Percentiles rank a stretch among this genome's conserved stretches.
Conservation (phyloP, 2,797 vertebrate genomes). For the Syngnathus rostellatus region DNA sequence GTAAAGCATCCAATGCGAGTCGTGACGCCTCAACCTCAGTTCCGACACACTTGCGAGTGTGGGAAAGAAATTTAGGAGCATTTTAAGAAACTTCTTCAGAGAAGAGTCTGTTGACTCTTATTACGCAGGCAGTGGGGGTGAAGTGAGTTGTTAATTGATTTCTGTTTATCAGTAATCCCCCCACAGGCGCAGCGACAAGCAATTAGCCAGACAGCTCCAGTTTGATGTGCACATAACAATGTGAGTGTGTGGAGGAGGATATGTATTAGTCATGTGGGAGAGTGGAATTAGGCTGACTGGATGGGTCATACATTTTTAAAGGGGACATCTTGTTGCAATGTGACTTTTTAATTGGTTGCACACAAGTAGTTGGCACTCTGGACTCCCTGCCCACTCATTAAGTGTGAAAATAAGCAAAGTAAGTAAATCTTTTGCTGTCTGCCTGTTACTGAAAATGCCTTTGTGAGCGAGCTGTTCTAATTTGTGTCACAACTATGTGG, state of each 20-base stretch:
- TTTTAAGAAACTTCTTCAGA: conserved; percentile 28
- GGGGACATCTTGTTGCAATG: neutral
- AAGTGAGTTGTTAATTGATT: conserved; percentile 53
- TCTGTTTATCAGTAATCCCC: conserved; percentile 59
- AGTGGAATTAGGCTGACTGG: conserved; percentile 31
- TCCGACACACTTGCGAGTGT: neutral
- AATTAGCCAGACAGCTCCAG: conserved; percentile 51
- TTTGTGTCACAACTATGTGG: neutral
- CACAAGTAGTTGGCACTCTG: neutral
- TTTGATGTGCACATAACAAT: conserved; percentile 40
- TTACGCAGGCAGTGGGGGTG: conserved; percentile 21
- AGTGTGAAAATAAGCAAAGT: neutral
- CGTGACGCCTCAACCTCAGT: conserved; percentile 2
- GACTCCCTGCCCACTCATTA: neutral
- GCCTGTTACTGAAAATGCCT: neutral
- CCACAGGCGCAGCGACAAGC: conserved; percentile 47
- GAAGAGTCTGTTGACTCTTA: conserved; percentile 15
- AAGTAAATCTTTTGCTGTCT: neutral
- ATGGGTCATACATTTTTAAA: conserved; percentile 9
- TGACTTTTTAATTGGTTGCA: neutral
- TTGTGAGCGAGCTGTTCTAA: neutral
- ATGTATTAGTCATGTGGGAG: conserved; percentile 21
- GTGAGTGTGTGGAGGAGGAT: conserved; percentile 5
- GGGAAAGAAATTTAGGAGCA: neutral
- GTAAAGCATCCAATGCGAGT: neutral